A percentile compares a stretch with the other conserved stretches of the same genome.
phyloP scores from a whole-genome alignment of 1,140 invertebrate species.

The Alviniconcha marisindica region DNA sequence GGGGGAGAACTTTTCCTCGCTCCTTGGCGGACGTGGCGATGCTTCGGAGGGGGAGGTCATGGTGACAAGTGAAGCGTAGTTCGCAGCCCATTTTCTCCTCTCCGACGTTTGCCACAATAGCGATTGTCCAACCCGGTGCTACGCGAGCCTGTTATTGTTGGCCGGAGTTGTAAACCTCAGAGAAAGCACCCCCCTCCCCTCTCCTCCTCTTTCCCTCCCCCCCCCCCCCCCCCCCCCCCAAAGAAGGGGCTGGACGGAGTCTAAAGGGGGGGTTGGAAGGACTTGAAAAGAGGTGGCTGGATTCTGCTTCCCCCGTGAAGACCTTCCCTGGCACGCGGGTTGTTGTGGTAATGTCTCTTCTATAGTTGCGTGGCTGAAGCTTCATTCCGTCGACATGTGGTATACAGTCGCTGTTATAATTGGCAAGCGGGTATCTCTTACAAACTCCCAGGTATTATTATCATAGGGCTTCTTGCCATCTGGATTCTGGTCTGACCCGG shows the following conservation, averaged over 20 bases:
- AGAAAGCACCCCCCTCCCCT: not conserved
- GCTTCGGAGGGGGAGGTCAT: not conserved
- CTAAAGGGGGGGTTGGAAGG: not conserved
- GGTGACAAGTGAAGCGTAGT: slow-evolving; percentile 6
- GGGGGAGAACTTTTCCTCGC: not conserved
- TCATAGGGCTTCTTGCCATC: not conserved
- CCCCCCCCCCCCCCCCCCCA: not conserved
- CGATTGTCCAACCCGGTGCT: not conserved
- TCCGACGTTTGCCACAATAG: slow-evolving; percentile 6
- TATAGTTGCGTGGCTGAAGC: too few species aligned
- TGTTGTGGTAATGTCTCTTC: too few species aligned
- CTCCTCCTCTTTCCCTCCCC: not conserved
- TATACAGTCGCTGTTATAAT: not conserved
- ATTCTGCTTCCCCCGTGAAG: not conserved
- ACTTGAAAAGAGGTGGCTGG: not conserved
- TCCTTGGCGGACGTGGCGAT: not conserved
- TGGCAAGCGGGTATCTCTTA: not conserved
- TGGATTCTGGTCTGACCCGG: not conserved
- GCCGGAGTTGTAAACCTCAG: not conserved
- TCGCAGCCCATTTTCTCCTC: not conserved
- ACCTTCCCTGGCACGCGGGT: too few species aligned
- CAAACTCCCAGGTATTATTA: not conserved
- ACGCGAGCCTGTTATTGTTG: slow-evolving; percentile 26
- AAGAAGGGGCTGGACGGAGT: not conserved
- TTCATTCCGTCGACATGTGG: not conserved